Evolutionary conservation across 1,140 invertebrate genomes (phyloP).

Genomic region (Temnothorax nylanderi): DNA sequence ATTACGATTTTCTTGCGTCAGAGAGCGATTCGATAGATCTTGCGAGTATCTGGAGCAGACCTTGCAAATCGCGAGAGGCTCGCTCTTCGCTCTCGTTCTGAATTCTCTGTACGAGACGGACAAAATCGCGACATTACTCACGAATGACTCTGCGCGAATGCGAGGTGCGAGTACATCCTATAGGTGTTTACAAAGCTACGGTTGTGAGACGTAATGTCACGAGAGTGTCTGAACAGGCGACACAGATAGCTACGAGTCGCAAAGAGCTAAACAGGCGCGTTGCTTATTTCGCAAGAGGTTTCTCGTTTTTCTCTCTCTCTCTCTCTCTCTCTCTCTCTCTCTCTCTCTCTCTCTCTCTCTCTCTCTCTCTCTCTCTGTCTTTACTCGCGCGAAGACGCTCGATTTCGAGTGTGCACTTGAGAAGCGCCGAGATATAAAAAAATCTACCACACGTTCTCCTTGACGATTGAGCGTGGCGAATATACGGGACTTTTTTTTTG

Average conservation of each 20-base stretch:
- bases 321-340: not conserved
- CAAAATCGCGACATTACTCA: not conserved
- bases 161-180: not conserved
- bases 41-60: not conserved
- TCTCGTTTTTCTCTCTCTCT: not conserved
- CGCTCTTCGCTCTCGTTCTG: not conserved
- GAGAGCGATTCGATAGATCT: not conserved
- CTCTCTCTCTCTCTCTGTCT: not conserved
- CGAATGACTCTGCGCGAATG: not conserved
- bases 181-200: not conserved
- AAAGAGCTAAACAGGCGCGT: not conserved
- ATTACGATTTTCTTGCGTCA: not conserved
- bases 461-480: not conserved
- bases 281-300: slow-evolving; percentile 11
- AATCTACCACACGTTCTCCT: not conserved
- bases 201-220: slow-evolving; percentile 7
- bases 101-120: not conserved
- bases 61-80: not conserved
- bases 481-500: not conserved
- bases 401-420: slow-evolving; percentile 45
- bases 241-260: not conserved
- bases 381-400: not conserved
- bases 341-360: not conserved
- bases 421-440: slow-evolving; percentile 14
- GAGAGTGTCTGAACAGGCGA: not conserved